Percentiles rank a stretch among this genome's conserved stretches.
Evolutionary conservation across 2,888 invertebrate genomes (phyloP).

Genomic region (Ennomos fuscantarius): DNA sequence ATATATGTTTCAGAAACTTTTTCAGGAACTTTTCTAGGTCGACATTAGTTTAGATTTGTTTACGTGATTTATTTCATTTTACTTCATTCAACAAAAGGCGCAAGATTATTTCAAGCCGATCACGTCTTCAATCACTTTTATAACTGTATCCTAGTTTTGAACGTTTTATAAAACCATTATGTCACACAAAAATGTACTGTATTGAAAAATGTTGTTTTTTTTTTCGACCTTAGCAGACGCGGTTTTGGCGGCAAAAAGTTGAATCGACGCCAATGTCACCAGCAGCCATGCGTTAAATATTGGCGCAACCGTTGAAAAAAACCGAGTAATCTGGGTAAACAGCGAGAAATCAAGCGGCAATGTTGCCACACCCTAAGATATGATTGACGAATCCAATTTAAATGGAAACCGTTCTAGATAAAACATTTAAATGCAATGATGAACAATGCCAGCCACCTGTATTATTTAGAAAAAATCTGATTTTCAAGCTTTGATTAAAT

Average conservation of each 20-base stretch:
- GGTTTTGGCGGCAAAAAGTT: conserved; percentile 72
- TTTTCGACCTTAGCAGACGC: conserved; percentile 55
- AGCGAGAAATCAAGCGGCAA: conserved; percentile 78
- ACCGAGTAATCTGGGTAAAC: conserved; percentile 80
- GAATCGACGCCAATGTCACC: conserved; percentile 74
- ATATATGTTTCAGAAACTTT: no score
- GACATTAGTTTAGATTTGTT: conserved; percentile 10
- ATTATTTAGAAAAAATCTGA: no score
- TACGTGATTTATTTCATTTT: conserved; percentile 5
- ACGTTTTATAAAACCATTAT: conserved; percentile 39
- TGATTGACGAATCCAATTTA: conserved; percentile 33
- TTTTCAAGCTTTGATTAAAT: no score
- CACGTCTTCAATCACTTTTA: conserved; percentile 32
- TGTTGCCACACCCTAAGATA: conserved; percentile 64
- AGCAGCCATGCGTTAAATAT: conserved; percentile 76
- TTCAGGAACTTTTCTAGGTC: no score
- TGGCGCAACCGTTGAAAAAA: conserved; percentile 78
- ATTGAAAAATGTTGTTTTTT: conserved; percentile 56
- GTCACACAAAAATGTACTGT: conserved; percentile 48
- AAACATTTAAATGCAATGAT: no score
- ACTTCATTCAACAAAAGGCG: conserved; percentile 14
- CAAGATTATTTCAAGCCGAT: conserved; percentile 25
- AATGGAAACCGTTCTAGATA: conserved; percentile 9
- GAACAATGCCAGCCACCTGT: no score
- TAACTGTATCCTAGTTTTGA: conserved; percentile 33